A percentile compares a stretch with the other conserved stretches of the same genome.
Conservation (phyloP, 1,140 invertebrate genomes). For the Neodiprion pinetum region DNA sequence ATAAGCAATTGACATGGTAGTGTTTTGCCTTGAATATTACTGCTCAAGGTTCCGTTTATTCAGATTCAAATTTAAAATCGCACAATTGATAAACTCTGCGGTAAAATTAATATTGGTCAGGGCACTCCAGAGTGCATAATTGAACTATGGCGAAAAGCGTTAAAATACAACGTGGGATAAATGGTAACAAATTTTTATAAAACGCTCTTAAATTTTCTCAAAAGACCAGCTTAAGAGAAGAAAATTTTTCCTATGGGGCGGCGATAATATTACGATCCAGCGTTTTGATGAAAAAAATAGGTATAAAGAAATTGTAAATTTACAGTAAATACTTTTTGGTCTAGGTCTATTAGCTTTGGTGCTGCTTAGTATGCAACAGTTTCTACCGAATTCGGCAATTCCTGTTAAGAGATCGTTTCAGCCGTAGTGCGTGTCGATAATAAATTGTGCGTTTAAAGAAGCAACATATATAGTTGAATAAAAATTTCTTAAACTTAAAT, state of each 20-base stretch:
- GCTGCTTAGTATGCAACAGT: too few relatives aligned
- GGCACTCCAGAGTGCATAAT: not conserved
- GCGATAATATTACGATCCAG: conserved; percentile 31
- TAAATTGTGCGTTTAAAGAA: not conserved
- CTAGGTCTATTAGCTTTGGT: too few relatives aligned
- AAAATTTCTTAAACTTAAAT: not conserved
- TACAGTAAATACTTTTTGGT: too few relatives aligned
- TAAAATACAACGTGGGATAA: conserved; percentile 8
- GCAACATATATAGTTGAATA: too few relatives aligned
- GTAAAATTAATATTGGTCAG: too few relatives aligned
- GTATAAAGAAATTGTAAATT: not conserved
- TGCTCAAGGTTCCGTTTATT: too few relatives aligned
- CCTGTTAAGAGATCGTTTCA: not conserved
- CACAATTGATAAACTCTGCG: too few relatives aligned
- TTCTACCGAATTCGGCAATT: too few relatives aligned
- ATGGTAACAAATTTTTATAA: not conserved
- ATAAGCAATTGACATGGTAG: too few relatives aligned
- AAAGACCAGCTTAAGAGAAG: conserved; percentile 36
- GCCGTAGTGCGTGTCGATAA: not conserved
- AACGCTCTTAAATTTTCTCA: not conserved
- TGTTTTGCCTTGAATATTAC: too few relatives aligned
- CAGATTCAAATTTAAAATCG: too few relatives aligned
- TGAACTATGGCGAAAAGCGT: not conserved
- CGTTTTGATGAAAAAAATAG: conserved; percentile 27
- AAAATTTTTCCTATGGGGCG: conserved; percentile 21